These are phyloP conservation scores for Thinocorus orbignyianus DNA, from an alignment of 2,113 vertebrate species.

Conservation along the genomic window DNA sequence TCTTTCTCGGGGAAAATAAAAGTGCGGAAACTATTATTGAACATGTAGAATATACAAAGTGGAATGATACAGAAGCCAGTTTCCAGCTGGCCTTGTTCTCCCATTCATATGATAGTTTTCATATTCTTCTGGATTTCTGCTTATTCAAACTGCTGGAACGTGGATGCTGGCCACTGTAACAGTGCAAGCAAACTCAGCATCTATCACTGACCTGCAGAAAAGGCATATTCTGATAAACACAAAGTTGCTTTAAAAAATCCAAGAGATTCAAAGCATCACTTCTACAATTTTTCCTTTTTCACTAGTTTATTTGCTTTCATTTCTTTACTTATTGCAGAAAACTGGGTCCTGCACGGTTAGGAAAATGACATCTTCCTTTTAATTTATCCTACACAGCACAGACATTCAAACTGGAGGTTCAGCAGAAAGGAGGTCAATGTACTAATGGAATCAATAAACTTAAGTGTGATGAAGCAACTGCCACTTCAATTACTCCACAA, in stretches of 20 bases:
- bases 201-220: neutral
- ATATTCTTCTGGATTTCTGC: constrained; percentile 2
- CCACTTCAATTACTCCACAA: constrained; percentile 19
- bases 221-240: neutral
- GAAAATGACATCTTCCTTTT: neutral
- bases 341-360: neutral
- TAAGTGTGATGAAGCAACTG: constrained; percentile 56
- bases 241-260: neutral
- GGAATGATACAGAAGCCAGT: neutral
- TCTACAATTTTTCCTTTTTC: neutral
- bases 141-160: neutral
- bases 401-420: constrained; percentile 3
- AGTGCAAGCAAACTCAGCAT: neutral
- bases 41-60: neutral
- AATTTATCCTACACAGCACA: neutral
- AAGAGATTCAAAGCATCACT: neutral
- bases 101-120: neutral
- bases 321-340: neutral
- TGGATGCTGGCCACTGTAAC: neutral
- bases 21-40: neutral
- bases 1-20: neutral
- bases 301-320: neutral
- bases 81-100: constrained; percentile 30
- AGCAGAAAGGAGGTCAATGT: constrained; percentile 40
- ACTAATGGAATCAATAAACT: constrained; percentile 53